Evolutionary conservation across 2,113 vertebrate species (phyloP).

Genomic region (Cololabis saira): DNA sequence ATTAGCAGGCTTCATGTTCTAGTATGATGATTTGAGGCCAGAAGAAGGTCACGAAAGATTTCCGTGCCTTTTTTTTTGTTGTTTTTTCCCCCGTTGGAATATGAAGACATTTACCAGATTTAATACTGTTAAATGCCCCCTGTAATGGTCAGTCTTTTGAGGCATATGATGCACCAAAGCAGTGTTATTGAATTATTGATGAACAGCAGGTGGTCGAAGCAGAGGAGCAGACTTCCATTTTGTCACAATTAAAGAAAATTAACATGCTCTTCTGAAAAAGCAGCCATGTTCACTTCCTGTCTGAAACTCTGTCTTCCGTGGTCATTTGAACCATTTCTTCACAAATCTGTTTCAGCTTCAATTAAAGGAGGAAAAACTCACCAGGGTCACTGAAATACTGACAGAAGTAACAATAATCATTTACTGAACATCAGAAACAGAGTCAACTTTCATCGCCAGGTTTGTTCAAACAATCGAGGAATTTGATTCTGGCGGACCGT

Average conservation of each 20-base stretch:
- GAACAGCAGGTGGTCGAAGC: conserved; percentile 42
- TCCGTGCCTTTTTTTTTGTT: not conserved
- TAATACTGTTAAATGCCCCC: conserved; percentile 1
- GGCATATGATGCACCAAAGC: conserved; percentile 8
- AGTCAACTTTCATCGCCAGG: too few relatives aligned
- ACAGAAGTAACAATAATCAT: too few relatives aligned
- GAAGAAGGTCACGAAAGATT: too few relatives aligned
- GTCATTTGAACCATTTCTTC: not conserved
- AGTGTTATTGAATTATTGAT: conserved; percentile 46
- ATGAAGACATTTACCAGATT: not conserved
- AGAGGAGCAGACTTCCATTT: conserved; percentile 52
- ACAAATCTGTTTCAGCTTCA: too few relatives aligned
- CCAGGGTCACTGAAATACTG: too few relatives aligned
- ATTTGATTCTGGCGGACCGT: too few relatives aligned
- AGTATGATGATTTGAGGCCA: too few relatives aligned
- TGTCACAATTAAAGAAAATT: conserved; percentile 58
- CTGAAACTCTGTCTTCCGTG: not conserved
- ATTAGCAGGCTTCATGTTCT: too few relatives aligned
- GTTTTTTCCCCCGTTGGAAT: not conserved
- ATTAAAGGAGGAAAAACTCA: too few relatives aligned
- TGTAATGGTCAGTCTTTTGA: not conserved
- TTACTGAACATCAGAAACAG: too few relatives aligned
- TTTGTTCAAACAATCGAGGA: too few relatives aligned
- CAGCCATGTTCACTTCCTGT: conserved; percentile 53
- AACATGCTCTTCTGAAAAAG: conserved; percentile 36